Evolutionary conservation across 64 coral and sea anemone genomes (phyloP).

Genomic region (Pachyseris speciosa): DNA sequence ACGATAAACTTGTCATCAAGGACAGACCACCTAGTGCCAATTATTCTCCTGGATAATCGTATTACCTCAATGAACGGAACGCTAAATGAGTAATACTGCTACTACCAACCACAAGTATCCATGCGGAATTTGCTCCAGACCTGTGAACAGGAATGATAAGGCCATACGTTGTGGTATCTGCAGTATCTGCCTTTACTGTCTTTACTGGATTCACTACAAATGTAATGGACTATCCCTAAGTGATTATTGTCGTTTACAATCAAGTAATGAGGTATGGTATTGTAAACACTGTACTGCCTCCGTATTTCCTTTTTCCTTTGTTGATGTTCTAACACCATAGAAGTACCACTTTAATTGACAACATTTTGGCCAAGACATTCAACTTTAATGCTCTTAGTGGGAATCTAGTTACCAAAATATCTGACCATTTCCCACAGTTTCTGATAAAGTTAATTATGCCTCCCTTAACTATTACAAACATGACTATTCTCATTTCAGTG

Average conservation of each 20-base stretch:
- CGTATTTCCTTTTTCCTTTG: constrained; percentile 17
- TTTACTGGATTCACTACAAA: not conserved
- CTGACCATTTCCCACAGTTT: constrained; percentile 12
- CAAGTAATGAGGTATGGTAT: constrained; percentile 36
- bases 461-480: constrained; percentile 1
- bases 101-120: constrained; percentile 30
- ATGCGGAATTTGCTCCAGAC: constrained; percentile 2
- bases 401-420: constrained; percentile 42
- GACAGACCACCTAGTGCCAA: constrained; percentile 35
- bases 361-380: constrained; percentile 40
- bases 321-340: not conserved
- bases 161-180: not conserved
- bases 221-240: not conserved
- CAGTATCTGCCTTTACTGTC: too few species aligned
- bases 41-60: constrained; percentile 43
- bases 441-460: constrained; percentile 42
- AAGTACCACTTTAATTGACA: constrained; percentile 1
- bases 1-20: constrained; percentile 36
- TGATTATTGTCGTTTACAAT: not conserved
- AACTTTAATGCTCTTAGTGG: constrained; percentile 43
- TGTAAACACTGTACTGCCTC: constrained; percentile 35
- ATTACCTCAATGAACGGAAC: constrained; percentile 22
- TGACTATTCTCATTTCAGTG: not conserved
- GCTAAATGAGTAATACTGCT: constrained; percentile 30
- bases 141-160: not conserved